Evolutionary conservation across 2,888 invertebrate genomes (phyloP).

Genomic region (Theretra japonica): DNA sequence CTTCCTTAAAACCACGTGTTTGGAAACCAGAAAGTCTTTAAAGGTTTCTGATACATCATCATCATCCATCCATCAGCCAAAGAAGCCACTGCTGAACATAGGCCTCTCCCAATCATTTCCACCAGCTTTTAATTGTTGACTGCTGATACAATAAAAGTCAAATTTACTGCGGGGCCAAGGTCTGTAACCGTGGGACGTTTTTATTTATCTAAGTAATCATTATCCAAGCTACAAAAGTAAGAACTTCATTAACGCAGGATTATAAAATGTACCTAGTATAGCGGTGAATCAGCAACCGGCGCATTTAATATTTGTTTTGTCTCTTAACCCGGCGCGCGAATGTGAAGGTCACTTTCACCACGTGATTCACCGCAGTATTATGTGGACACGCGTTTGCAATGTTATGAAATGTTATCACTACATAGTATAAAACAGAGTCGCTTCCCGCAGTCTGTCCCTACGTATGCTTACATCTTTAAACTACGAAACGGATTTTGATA

Average conservation of each 20-base stretch:
- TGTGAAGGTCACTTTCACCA: conserved; percentile 47
- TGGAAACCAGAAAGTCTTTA: background rate
- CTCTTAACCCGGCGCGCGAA: conserved; percentile 36
- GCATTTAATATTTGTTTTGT: conserved; percentile 39
- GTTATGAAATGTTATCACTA: conserved; percentile 35
- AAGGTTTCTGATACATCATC: background rate
- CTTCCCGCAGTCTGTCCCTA: too few species aligned
- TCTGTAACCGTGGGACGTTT: background rate
- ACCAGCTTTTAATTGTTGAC: too few species aligned
- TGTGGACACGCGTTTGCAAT: conserved; percentile 30
- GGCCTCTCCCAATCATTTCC: too few species aligned
- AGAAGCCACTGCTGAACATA: too few species aligned
- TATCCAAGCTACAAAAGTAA: background rate
- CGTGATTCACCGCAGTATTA: conserved; percentile 34
- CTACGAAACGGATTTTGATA: too few species aligned
- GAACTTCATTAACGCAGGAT: background rate
- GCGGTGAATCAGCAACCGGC: conserved; percentile 25
- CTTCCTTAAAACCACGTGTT: background rate
- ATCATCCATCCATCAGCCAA: too few species aligned
- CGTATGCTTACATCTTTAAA: too few species aligned
- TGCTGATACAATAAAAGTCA: too few species aligned
- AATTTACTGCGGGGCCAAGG: background rate
- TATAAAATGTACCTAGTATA: conserved; percentile 2
- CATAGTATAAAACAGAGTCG: too few species aligned
- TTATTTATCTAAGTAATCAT: background rate